Base-by-base conservation (phyloP, 2,888 invertebrate species). In the Agrotis puta region DNA sequence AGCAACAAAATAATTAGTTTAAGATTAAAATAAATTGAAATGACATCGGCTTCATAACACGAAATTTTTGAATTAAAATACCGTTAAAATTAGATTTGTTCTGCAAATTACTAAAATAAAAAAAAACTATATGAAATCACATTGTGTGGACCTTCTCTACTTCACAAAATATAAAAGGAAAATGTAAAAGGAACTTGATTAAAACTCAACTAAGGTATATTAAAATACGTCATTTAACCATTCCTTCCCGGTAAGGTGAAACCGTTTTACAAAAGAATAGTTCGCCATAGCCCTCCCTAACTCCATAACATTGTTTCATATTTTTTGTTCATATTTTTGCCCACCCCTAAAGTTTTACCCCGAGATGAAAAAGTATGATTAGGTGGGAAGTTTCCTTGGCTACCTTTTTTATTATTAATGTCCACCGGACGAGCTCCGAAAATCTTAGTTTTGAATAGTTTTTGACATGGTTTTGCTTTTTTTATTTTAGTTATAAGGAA, bases 301-400 rank as follows among this genome's bases (percentile, higher is more conserved):
- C 68, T 82, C 62, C 50, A 50, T 79, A 74, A 76, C 53, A 82
- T 70, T 82, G 66, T 84, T 82, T 76, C 66, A 69, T 74, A 70
- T 74, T 85, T 84, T 86, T 83, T 81, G 70, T 64, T 68, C 74
- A 75, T 82, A 78, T 76, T 86, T 70, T 70, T 75, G 14, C 39
- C 54, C 65, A 48, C 72, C 82, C 75, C 67, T 58, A 76, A 85
- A 74, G 74, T 82, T 80, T 70, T 69, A 62, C 27, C 50, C 47
- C 57, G 71, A 79, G 76, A 83, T 85, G 83, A 81, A 83, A 86
- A 86, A 87, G 82, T 87, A 85, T 83, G 84, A 87, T 87, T 86
- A 86, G 79, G 83, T 84, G 51, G 48, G 48, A 85, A 84, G 77
- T 84, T 84, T 77, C 20, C 39, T 43, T 56, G 74, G 74, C 70